Conservation (phyloP, 64 coral and sea anemone species). For the Cladopsammia gracilis region DNA sequence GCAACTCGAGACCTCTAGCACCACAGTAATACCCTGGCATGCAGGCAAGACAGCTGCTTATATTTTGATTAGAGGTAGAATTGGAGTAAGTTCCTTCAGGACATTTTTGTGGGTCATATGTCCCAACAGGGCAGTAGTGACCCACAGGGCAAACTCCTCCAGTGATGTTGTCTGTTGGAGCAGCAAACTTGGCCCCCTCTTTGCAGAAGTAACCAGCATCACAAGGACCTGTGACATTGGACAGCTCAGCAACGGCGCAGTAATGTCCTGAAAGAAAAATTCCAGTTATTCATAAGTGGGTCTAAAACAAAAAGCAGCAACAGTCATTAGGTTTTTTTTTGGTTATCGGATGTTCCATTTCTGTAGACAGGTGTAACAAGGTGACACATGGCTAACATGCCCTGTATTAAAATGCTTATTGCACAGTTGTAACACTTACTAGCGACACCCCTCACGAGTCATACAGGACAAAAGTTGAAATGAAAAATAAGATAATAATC, state of each 20-base stretch:
- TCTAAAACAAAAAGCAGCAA: too few relatives aligned
- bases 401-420: too few relatives aligned
- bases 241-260: constrained; percentile 72
- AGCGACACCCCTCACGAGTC: too few relatives aligned
- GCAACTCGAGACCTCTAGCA: constrained; percentile 69
- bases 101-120: constrained; percentile 86
- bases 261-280: constrained; percentile 70
- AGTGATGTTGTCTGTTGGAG: constrained; percentile 87
- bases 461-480: too few relatives aligned
- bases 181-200: constrained; percentile 78
- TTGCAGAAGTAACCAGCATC: constrained; percentile 91
- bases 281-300: background rate
- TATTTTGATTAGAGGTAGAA: constrained; percentile 80
- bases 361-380: too few relatives aligned
- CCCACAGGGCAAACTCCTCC: constrained; percentile 86
- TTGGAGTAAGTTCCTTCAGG: constrained; percentile 89
- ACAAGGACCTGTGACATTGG: constrained; percentile 89
- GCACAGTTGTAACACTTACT: too few relatives aligned
- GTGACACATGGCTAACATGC: too few relatives aligned
- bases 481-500: too few relatives aligned
- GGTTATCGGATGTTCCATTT: too few relatives aligned
- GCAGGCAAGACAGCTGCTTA: constrained; percentile 81
- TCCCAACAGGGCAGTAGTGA: constrained; percentile 82
- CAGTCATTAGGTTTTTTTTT: too few relatives aligned
- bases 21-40: constrained; percentile 87